A percentile compares a stretch with the other conserved stretches of the same genome.
Evolutionary conservation across 2,888 invertebrate species (phyloP).

Genomic region (Tetragnatha montana): DNA sequence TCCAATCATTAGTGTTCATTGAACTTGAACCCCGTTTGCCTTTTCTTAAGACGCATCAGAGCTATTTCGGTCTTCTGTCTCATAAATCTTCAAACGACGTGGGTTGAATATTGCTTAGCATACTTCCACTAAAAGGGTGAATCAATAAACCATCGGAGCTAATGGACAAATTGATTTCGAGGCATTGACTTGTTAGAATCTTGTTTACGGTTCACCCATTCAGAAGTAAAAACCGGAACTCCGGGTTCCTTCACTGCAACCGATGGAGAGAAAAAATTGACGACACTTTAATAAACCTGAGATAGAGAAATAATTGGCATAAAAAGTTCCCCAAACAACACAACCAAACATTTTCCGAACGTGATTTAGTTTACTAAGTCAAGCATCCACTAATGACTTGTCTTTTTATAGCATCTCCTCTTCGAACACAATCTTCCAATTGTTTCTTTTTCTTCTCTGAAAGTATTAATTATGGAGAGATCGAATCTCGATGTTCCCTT

Average conservation of each 20-base stretch:
- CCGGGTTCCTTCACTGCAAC: not conserved
- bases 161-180: not conserved
- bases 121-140: not conserved
- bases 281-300: not conserved
- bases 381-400: not conserved
- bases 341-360: not conserved
- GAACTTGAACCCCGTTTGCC: too few relatives aligned
- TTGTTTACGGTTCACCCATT: not conserved
- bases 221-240: not conserved
- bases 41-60: too few relatives aligned
- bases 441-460: not conserved
- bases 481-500: not conserved
- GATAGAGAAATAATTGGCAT: not conserved
- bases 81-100: too few relatives aligned
- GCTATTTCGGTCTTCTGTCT: too few relatives aligned
- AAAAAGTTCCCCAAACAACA: not conserved
- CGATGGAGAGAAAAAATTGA: not conserved
- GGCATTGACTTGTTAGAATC: not conserved
- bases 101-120: too few relatives aligned
- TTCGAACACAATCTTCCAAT: not conserved
- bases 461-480: not conserved
- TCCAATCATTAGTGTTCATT: too few relatives aligned
- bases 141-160: not conserved
- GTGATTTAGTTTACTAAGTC: slow-evolving; percentile 1
- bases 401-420: not conserved